A percentile compares a stretch with the other conserved stretches of the same genome.
Conservation (phyloP, 2,888 invertebrate species). For the Clanis bilineata region DNA sequence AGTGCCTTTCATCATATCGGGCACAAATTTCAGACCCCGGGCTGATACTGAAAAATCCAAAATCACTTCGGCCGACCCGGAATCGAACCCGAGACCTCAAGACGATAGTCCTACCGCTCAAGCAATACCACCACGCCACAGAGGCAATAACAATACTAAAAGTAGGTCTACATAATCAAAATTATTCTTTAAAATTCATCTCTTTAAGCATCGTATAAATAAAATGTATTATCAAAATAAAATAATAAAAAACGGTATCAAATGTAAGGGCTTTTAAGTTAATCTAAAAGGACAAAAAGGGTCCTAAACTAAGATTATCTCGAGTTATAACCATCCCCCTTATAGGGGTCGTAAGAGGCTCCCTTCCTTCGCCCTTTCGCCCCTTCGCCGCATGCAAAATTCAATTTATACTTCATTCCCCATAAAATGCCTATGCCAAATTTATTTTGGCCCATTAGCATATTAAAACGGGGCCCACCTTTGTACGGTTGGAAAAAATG, state of each 20-base stretch:
- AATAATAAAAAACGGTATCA: slow-evolving; percentile 32
- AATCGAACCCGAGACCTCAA: too few relatives aligned
- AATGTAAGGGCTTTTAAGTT: slow-evolving; percentile 28
- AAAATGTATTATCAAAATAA: slow-evolving; percentile 21
- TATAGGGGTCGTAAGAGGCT: slow-evolving; percentile 16
- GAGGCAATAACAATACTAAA: too few relatives aligned
- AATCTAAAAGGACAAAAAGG: slow-evolving; percentile 32
- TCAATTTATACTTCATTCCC: slow-evolving; percentile 74
- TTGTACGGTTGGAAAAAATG: slow-evolving; percentile 40
- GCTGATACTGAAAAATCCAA: too few relatives aligned
- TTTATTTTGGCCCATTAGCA: slow-evolving; percentile 78
- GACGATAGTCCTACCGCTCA: not conserved
- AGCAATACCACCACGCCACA: not conserved
- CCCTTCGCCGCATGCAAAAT: slow-evolving; percentile 43
- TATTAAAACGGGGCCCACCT: slow-evolving; percentile 70
- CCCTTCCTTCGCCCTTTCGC: slow-evolving; percentile 21
- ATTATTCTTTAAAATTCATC: too few relatives aligned
- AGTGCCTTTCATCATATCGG: too few relatives aligned
- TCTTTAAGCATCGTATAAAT: too few relatives aligned
- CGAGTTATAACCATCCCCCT: slow-evolving; percentile 36
- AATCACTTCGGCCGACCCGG: too few relatives aligned
- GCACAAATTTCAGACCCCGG: too few relatives aligned
- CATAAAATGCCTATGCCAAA: slow-evolving; percentile 73
- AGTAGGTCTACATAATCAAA: not conserved
- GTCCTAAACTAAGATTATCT: slow-evolving; percentile 50